Base-by-base conservation (phyloP, 2,113 vertebrate genomes). In the Cyphomyrus discorhynchus region DNA sequence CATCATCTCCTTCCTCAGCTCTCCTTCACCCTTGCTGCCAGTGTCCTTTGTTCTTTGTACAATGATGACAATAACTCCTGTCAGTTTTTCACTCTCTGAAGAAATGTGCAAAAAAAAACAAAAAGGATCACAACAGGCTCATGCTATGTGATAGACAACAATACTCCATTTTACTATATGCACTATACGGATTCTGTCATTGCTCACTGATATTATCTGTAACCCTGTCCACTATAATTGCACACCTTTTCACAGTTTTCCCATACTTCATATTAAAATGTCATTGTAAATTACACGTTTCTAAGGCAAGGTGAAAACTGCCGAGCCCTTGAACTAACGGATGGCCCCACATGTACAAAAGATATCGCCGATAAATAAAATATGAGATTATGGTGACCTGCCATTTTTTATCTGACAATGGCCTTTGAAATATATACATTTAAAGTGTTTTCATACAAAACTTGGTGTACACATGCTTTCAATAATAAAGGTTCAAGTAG, bases 1-100 rank as follows among this genome's bases (percentile, higher is more conserved):
- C 90, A 90, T 92, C 93, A 49, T 92, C 92, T 91, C 94, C 93
- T 94, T 96, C 95, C 95, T 96, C 95, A 93, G 95, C 92, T 94
- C 89, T 90, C 90, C 93, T 91, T 93, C 93, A 95, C 95, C 94
- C 27, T 7, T 50, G 94, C 94, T 95, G 93, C 42, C 91, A 89
- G 92, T 92, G 92, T 93, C 89, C 92, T 89, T 88, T 42, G 82
- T 88, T 77, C 84, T 88, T 52, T 47, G 19, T 46, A 58, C 56
- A 56, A 47, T 7, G 35, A 62, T 70, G 87, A 88, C 58, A 47
- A 53, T n/a, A 5, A 62, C 42, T 56, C 87, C 24, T 45, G 87
- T 46, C 58, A 87, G 24, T 2, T 58, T 70, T n/a, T 88, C 47
- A 45, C 58, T n/a, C 56, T 88, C 45, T 27, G 42, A 74, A 46